Conservation (phyloP, 2,113 vertebrate species). For the Fregata magnificens region DNA sequence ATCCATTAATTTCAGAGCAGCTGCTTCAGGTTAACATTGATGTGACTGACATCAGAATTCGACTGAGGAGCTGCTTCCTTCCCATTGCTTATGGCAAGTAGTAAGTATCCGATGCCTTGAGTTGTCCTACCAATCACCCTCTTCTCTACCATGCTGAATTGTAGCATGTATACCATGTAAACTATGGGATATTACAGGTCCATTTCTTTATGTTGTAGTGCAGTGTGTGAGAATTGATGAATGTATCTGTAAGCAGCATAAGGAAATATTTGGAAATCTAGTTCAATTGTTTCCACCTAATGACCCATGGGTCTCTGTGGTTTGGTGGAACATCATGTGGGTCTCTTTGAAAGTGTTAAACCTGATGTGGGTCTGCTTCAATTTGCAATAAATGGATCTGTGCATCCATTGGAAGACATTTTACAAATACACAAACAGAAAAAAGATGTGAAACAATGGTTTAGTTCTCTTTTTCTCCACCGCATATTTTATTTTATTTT, state of each 20-base stretch:
- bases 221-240: neutral
- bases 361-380: neutral
- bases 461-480: neutral
- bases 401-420: neutral
- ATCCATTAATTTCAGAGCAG: constrained; percentile 21
- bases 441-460: neutral
- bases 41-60: neutral
- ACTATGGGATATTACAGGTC: too few relatives aligned
- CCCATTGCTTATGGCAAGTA: neutral
- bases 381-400: neutral
- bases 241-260: neutral
- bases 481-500: neutral
- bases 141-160: neutral
- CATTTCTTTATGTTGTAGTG: neutral
- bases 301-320: neutral
- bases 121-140: neutral
- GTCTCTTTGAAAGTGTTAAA: neutral
- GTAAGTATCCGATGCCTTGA: neutral
- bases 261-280: neutral
- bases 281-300: neutral
- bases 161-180: neutral
- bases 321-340: neutral
- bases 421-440: neutral
- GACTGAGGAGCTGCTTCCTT: neutral
- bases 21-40: neutral